Evolutionary conservation across 37 sponge, comb jelly and placozoan species (phyloP).

Genomic region (Lycopodina hypogea): DNA sequence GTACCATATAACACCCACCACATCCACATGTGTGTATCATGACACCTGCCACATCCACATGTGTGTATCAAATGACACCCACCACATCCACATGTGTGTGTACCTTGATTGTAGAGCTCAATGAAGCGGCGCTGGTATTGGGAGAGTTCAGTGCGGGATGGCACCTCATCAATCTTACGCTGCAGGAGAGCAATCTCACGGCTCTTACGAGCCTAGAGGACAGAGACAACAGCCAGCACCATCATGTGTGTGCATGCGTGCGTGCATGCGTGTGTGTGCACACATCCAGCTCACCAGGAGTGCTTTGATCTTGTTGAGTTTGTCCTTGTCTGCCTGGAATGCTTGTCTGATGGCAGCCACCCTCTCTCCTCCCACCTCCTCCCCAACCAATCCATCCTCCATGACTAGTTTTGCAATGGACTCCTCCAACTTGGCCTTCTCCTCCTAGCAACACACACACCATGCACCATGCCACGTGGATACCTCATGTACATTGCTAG

Average conservation of each 20-base stretch:
- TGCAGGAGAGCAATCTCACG: conserved; percentile 87
- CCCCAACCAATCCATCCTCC: conserved; percentile 35
- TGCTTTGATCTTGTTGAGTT: conserved; percentile 74
- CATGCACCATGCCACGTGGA: too few species aligned
- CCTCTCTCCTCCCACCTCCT: conserved; percentile 58
- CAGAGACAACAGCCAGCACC: not conserved
- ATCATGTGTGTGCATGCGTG: not conserved
- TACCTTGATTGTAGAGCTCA: conserved; percentile 81
- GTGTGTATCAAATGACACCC: too few species aligned
- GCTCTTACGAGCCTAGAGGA: conserved; percentile 84
- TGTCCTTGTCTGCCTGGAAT: conserved; percentile 77
- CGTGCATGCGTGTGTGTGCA: not conserved
- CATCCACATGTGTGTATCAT: too few species aligned
- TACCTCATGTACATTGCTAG: too few species aligned
- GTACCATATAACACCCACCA: too few species aligned
- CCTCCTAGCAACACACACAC: conserved; percentile 40
- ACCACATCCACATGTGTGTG: too few species aligned
- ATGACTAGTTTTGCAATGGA: conserved; percentile 42
- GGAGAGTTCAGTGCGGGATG: conserved; percentile 88
- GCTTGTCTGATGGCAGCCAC: conserved; percentile 42
- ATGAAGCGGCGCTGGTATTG: conserved; percentile 93
- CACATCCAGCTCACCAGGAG: conserved; percentile 72
- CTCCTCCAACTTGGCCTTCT: conserved; percentile 63
- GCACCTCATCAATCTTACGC: conserved; percentile 92
- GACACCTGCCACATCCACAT: too few species aligned